Conservation (phyloP, 2,113 vertebrate species). For the Labeo catla region DNA sequence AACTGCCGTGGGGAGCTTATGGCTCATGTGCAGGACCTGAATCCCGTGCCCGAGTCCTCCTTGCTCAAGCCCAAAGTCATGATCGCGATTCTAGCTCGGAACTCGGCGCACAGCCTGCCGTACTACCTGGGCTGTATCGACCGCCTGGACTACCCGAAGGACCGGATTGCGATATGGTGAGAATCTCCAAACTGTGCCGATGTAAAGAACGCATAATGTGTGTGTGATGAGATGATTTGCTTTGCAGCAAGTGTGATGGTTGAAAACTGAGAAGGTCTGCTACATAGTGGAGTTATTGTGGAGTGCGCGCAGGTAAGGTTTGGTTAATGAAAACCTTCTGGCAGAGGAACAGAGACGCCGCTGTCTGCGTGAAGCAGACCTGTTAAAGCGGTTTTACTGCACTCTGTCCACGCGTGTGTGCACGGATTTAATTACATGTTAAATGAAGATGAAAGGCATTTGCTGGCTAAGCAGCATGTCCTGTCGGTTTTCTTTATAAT, state of each 20-base stretch:
- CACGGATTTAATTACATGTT: slow-evolving; percentile 64
- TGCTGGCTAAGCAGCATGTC: slow-evolving; percentile 58
- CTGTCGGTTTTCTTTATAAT: slow-evolving; percentile 62
- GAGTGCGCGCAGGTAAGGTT: slow-evolving; percentile 27
- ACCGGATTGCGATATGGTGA: slow-evolving; percentile 90
- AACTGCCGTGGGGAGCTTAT: slow-evolving; percentile 61
- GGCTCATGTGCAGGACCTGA: slow-evolving; percentile 64
- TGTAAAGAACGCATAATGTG: background rate
- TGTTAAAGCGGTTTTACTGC: slow-evolving; percentile 66
- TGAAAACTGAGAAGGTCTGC: slow-evolving; percentile 24
- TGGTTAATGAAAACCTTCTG: slow-evolving; percentile 56
- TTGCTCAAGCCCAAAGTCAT: slow-evolving; percentile 86
- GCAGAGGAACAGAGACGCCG: slow-evolving; percentile 48
- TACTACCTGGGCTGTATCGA: slow-evolving; percentile 90
- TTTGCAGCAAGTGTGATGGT: slow-evolving; percentile 17
- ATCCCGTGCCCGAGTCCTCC: slow-evolving; percentile 75
- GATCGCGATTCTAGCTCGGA: slow-evolving; percentile 86
- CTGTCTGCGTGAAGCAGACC: slow-evolving; percentile 60
- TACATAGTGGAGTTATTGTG: slow-evolving; percentile 24
- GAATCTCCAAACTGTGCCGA: slow-evolving; percentile 46
- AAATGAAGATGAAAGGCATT: slow-evolving; percentile 68
- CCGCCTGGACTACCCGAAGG: slow-evolving; percentile 88
- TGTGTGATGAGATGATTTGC: slow-evolving; percentile 4
- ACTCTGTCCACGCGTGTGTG: slow-evolving; percentile 61
- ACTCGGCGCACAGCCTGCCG: slow-evolving; percentile 86